Evolutionary conservation across 2,888 invertebrate genomes (phyloP).

Genomic region (Aphodius granarius): DNA sequence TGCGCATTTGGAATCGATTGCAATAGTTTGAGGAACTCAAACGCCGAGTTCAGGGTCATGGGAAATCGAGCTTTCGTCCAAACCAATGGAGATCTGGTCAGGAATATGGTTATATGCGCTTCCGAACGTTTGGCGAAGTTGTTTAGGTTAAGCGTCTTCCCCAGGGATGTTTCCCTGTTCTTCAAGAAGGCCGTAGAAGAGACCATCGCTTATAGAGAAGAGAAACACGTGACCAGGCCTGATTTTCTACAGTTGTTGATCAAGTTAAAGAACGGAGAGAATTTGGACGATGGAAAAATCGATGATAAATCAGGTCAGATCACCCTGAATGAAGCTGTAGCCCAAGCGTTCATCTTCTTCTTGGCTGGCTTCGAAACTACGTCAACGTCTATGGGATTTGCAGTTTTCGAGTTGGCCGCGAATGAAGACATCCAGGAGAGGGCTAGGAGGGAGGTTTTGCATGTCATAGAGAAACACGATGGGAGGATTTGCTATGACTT

Average conservation of each 20-base stretch:
- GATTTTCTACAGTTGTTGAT: constrained; percentile 59
- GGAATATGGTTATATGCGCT: constrained; percentile 34
- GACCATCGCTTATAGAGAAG: constrained; percentile 52
- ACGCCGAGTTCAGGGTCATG: constrained; percentile 53
- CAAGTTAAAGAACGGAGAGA: constrained; percentile 52
- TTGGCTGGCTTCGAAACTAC: constrained; percentile 40
- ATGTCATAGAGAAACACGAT: constrained; percentile 29
- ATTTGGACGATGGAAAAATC: constrained; percentile 28
- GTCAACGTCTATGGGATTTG: constrained; percentile 36
- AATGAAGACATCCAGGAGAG: constrained; percentile 34
- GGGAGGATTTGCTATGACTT: constrained; percentile 33
- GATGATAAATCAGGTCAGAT: constrained; percentile 18
- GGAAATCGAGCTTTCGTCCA: constrained; percentile 35
- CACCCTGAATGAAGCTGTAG: constrained; percentile 34
- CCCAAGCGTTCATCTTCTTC: constrained; percentile 40
- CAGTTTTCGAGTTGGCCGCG: constrained; percentile 34
- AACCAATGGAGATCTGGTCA: constrained; percentile 30
- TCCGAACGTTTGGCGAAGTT: constrained; percentile 38
- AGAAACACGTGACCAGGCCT: constrained; percentile 51
- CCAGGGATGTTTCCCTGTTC: constrained; percentile 33
- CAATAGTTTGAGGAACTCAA: constrained; percentile 56
- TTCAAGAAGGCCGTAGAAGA: constrained; percentile 49
- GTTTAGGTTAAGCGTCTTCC: constrained; percentile 32
- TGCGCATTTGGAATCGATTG: constrained; percentile 62
- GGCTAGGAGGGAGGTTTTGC: constrained; percentile 31